Evolutionary conservation across 2,797 vertebrate species (phyloP), one percentile per base, ranked within the genome.

Genomic region (Mastacembelus armatus): DNA sequence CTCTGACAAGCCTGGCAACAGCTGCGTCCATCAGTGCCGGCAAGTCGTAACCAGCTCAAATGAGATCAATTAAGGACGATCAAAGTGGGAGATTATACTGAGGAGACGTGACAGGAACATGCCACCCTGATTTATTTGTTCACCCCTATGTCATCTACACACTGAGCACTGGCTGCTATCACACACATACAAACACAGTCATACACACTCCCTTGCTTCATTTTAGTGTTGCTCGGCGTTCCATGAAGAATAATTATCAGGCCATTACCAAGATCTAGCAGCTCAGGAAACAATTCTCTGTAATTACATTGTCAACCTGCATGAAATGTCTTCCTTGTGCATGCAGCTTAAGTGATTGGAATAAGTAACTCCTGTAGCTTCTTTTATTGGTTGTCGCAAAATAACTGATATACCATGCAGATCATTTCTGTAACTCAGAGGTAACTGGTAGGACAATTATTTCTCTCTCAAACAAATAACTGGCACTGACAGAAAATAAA

Each of bases 31-130:
- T 64, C 67, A 57, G 71, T 48, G 24, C 42, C 15, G 43, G 18
- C 62, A 32, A 33, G 45, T 27, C 44, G 32, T 72, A 76, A 86
- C 61, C 56, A 38, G 60, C 63, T 77, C 22, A 73, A 82, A 81
- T 74, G 27, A 77, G 73, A 74, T 80, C 61, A 71, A 83, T 87
- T 84, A 80, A 30, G 52, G 35, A 16, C 18, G 32, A 83, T 88
- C 72, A 74, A 54, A 75, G 60, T 15, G 16, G 62, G 56, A 56
- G 74, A 83, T 74, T 67, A 63, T 19, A 58, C 66, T 52, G 14
- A 40, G 18, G 21, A 62, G 72, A 71, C 4, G 39, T 66, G 77
- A 76, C 73, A 56, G 71, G 29, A 35, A 60, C 68, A 58, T 39
- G 68, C 32, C 68, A 57, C 29, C 18, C 22, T 67, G 71, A 78